Conservation (phyloP, 2,888 invertebrate species). For the Metacarcinus magister region DNA sequence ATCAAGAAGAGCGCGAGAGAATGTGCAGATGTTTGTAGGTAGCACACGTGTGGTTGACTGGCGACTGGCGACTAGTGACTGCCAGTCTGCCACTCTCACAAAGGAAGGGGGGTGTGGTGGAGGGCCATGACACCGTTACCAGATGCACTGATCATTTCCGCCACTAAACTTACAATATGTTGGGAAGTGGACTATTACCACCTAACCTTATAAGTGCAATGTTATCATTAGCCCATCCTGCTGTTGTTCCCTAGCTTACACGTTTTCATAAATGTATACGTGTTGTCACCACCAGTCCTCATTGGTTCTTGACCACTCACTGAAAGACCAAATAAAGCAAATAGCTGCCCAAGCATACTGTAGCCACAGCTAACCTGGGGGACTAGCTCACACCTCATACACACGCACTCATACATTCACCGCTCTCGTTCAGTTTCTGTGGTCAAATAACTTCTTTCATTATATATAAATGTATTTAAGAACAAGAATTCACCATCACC, state of each 20-base stretch:
- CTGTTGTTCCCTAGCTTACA: neutral
- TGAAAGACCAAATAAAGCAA: too few species aligned
- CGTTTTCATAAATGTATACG: neutral
- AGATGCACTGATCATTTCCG: neutral
- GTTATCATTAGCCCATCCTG: neutral
- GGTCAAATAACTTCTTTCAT: too few species aligned
- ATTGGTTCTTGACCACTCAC: too few species aligned
- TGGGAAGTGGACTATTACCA: neutral
- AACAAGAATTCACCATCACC: too few species aligned
- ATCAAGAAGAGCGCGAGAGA: neutral
- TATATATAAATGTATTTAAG: too few species aligned
- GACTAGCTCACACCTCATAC: too few species aligned
- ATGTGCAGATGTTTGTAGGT: neutral
- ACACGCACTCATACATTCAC: too few species aligned
- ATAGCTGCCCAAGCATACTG: too few species aligned
- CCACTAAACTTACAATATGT: neutral
- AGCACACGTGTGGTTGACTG: neutral
- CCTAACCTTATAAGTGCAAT: neutral
- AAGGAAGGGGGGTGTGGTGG: neutral
- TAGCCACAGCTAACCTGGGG: too few species aligned
- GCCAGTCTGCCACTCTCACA: neutral
- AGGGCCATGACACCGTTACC: constrained; percentile 14
- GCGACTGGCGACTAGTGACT: neutral
- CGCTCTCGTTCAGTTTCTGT: too few species aligned
- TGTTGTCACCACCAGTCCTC: too few species aligned